These are phyloP conservation scores for Hylaeus anthracinus DNA, from an alignment of 1,140 invertebrate genomes.

Conservation along the genomic window DNA sequence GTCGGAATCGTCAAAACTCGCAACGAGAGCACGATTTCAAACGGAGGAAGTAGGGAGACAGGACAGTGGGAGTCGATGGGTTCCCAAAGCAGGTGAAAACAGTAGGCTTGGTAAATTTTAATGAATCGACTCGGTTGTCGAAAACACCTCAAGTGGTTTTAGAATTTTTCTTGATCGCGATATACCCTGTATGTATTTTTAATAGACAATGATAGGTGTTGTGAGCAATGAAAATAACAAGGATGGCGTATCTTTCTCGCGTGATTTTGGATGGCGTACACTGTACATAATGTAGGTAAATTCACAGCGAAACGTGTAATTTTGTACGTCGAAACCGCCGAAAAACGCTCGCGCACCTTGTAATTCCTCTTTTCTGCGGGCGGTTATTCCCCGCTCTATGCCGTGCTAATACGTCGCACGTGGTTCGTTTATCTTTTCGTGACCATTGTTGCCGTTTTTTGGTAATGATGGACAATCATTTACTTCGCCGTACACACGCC, in stretches of 20 bases:
- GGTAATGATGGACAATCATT: not conserved
- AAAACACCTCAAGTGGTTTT: too few species aligned
- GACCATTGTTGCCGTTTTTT: not conserved
- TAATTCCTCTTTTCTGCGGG: not conserved
- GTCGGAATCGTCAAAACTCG: slow-evolving; percentile 41
- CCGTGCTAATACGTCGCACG: slow-evolving; percentile 1
- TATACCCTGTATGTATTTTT: too few species aligned
- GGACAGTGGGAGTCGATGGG: not conserved
- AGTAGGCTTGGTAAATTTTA: not conserved
- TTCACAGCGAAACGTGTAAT: slow-evolving; percentile 40
- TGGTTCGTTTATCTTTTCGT: not conserved
- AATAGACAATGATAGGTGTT: too few species aligned
- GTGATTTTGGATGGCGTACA: not conserved
- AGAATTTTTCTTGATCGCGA: too few species aligned
- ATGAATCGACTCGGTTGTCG: too few species aligned
- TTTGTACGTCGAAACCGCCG: slow-evolving; percentile 44
- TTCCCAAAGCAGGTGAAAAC: not conserved
- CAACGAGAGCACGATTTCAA: slow-evolving; percentile 7
- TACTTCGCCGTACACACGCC: too few species aligned
- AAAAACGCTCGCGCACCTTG: slow-evolving; percentile 10
- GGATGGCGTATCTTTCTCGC: not conserved
- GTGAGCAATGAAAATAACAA: not conserved
- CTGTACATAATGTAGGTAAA: slow-evolving; percentile 20
- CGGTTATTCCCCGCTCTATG: not conserved
- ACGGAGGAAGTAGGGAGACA: not conserved